Percentiles rank a stretch among this genome's conserved stretches.
Evolutionary conservation across 2,113 vertebrate species (phyloP).

Genomic region (Oceanodroma tethys): DNA sequence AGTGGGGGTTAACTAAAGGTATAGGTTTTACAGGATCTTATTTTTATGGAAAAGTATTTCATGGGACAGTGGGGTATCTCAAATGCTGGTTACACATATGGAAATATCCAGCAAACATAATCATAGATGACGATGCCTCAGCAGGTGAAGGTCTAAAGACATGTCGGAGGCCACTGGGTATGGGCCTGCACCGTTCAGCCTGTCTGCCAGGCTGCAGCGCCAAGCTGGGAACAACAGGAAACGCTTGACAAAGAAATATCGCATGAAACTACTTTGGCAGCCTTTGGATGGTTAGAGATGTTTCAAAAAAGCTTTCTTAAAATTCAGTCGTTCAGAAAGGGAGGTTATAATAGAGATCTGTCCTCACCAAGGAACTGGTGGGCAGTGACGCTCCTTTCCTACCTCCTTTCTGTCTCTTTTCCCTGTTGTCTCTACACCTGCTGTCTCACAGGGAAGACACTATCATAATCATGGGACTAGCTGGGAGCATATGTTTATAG

Average conservation of each 20-base stretch:
- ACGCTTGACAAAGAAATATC: background rate
- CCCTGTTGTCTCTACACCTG: background rate
- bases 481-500: background rate
- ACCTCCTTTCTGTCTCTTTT: background rate
- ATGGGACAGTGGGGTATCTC: background rate
- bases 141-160: background rate
- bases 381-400: background rate
- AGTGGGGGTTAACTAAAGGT: background rate
- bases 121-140: background rate
- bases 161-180: background rate
- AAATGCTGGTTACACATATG: background rate
- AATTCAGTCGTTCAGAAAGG: background rate
- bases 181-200: accelerated
- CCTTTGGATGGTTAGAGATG: background rate
- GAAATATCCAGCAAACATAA: background rate
- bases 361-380: background rate
- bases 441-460: background rate
- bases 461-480: background rate
- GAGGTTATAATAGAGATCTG: background rate
- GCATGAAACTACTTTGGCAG: background rate
- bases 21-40: background rate
- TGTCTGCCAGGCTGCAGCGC: background rate
- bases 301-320: background rate
- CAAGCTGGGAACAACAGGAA: background rate
- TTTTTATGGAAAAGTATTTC: background rate